Evolutionary conservation across 2,888 invertebrate species (phyloP).

Genomic region (Caenorhabditis imperialis): DNA sequence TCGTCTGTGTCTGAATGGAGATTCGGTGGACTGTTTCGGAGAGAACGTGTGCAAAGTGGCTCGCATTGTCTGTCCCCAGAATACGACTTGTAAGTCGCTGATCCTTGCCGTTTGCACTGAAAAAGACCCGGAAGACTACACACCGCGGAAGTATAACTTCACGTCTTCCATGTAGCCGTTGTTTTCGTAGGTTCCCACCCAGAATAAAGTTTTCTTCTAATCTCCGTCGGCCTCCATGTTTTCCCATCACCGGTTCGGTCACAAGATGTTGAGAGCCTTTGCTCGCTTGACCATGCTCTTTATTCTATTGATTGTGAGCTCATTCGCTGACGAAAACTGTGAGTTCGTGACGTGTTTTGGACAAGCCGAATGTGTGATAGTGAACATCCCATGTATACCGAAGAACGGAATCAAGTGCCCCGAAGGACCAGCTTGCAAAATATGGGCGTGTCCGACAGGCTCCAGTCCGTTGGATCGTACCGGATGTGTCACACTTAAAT

Average conservation of each 20-base stretch:
- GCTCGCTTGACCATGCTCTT: not conserved
- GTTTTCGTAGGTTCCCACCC: constrained; percentile 1
- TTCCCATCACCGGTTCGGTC: too few species aligned
- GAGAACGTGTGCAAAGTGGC: constrained; percentile 35
- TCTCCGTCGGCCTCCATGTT: too few species aligned
- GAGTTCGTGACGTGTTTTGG: constrained; percentile 19
- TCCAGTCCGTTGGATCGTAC: constrained; percentile 3
- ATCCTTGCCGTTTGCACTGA: constrained; percentile 36
- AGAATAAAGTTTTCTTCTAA: too few species aligned
- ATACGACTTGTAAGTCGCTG: constrained; percentile 20
- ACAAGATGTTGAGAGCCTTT: not conserved
- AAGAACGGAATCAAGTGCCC: too few species aligned
- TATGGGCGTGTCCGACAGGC: constrained; percentile 9
- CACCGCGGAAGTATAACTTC: constrained; percentile 19
- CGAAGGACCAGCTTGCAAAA: constrained; percentile 11
- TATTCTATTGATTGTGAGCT: not conserved
- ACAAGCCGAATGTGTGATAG: constrained; percentile 4
- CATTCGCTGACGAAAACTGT: too few species aligned
- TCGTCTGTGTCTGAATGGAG: constrained; percentile 28
- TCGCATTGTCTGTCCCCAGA: constrained; percentile 4
- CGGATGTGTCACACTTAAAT: constrained; percentile 5
- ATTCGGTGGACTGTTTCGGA: constrained; percentile 14
- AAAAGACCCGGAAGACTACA: constrained; percentile 19
- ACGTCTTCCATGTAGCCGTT: constrained; percentile 13
- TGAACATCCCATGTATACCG: constrained; percentile 20